Evolutionary conservation across 2,888 invertebrate genomes (phyloP), one percentile per base, ranked within the genome.

Genomic region (Tholera decimalis): DNA sequence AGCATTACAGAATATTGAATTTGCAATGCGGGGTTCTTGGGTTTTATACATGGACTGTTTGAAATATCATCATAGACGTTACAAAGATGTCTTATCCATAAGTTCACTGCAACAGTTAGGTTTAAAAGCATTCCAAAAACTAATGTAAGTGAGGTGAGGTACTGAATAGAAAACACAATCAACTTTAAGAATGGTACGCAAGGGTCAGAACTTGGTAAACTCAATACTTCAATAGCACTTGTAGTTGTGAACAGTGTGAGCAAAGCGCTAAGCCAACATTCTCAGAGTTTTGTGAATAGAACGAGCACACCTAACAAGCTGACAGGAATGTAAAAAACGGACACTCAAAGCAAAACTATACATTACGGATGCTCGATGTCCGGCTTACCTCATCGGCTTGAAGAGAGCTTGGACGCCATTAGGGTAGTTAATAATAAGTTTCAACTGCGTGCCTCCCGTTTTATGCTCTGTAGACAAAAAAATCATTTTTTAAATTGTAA

Each of bases 371-470:
- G 68, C 22, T 63, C 58, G 44, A 67, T 47, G 18, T 65, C 37
- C 39, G 37, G 93, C 97, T 97, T 94, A 99, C 99, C 99, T 98
- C 99, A 99, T 99, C 54, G 99, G 99, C 92, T 99, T 99, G 95
- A 99, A 99, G 67, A 99, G 96, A 2, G 99, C 98, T 93, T 98
- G 98, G 71, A 98, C 97, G 70, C 98, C 98, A 91, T 98, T 98
- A 9, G 97, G 97, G 89, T 98, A 99, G 87, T 99, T 98, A 84
- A 99, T 98, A 80, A 99, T 97, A 76, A 99, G 96, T 93, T 99
- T 99, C 85, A 99, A 94, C 93, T 99, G 99, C 20, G 99, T 99
- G 6, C 99, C 99, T 24, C 99, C 99, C 84, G 98, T 98, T 91
- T 99, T 99, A 96, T 99, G 98, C 86, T 97, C 99, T 98, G 97